A percentile compares a stretch with the other conserved stretches of the same genome.
phyloP scores from a whole-genome alignment of 2,888 invertebrate genomes.

The Eupithecia inturbata region DNA sequence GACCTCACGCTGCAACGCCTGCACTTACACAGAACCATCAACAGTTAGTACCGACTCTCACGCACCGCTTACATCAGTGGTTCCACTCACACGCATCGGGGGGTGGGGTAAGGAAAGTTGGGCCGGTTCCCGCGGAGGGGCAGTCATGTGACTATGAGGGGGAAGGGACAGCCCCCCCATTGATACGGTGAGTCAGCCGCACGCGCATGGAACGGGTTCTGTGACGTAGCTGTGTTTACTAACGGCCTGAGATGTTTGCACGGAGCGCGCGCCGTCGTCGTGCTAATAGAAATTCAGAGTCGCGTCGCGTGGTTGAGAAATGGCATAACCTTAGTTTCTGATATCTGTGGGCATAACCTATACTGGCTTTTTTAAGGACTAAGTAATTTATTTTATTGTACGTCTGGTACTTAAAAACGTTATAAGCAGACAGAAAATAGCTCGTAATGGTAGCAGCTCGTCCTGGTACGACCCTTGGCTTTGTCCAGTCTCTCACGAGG shows the following conservation, averaged over 20 bases:
- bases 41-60: slow-evolving; percentile 21
- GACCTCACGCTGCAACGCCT: slow-evolving; percentile 27
- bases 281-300: slow-evolving; percentile 15
- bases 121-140: slow-evolving; percentile 44
- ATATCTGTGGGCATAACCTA: background rate
- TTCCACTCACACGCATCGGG: slow-evolving; percentile 30
- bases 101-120: slow-evolving; percentile 46
- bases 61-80: slow-evolving; percentile 2
- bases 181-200: slow-evolving; percentile 48
- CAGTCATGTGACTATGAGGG: slow-evolving; percentile 58
- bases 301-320: background rate
- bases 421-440: background rate
- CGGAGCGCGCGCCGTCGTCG: slow-evolving; percentile 5
- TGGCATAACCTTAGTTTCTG: background rate
- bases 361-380: background rate
- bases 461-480: background rate
- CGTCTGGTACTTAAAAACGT: too few relatives aligned
- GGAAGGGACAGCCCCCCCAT: slow-evolving; percentile 45
- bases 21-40: slow-evolving; percentile 37
- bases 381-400: background rate
- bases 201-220: slow-evolving; percentile 40
- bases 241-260: slow-evolving; percentile 14
- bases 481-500: background rate
- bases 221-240: slow-evolving; percentile 30
- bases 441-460: background rate